Evolutionary conservation across 1,140 invertebrate species (phyloP), one percentile per base, ranked within the genome.

Genomic region (Ceratina japonica): DNA sequence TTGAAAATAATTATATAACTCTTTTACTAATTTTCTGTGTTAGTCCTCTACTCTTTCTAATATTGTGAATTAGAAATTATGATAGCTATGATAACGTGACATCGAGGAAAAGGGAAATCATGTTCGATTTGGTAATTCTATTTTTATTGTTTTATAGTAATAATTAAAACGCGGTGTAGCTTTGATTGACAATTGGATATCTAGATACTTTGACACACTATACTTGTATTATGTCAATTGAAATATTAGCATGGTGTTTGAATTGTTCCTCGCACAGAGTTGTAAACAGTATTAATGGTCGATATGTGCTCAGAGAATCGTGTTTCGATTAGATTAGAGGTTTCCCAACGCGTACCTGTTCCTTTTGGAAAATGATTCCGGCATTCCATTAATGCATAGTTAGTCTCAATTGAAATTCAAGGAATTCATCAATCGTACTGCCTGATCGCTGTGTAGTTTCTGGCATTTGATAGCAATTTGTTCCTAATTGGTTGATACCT

Each of bases 341-440:
- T 68, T 68, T 27, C 65, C 16, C 15, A 24, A 49, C n/a, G 37
- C 20, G 64, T 49, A 22, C 20, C 12, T 18, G 13, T 5, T 71
- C 68, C 51, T 58, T 71, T 59, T 58, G 54, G 54, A 58, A 71
- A 37, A 49, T 37, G 70, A 49, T 59, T 72, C 37, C 37, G 15
- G 58, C 16, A 12, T 61, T 59, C 8, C 20, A 18, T 4, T 12
- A 16, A 3, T 24, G 4, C 18, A 7, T 54, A 16, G 49, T 2
- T 22, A 52, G 3, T 52, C 24, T 18, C 2, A 61, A 20, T 8
- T 5, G 10, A 49, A 3, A 5, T 44, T 16, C 12, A 31, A 66
- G 49, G 44, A 31, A 44, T 65, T 12, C 37, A 16, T 65, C 20
- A 27, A 20, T 49, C 16, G 37, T 44, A 8, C 31, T 37, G 37